These are phyloP conservation scores for Cydia splendana DNA, from an alignment of 1,140 invertebrate species.

Conservation along the genomic window DNA sequence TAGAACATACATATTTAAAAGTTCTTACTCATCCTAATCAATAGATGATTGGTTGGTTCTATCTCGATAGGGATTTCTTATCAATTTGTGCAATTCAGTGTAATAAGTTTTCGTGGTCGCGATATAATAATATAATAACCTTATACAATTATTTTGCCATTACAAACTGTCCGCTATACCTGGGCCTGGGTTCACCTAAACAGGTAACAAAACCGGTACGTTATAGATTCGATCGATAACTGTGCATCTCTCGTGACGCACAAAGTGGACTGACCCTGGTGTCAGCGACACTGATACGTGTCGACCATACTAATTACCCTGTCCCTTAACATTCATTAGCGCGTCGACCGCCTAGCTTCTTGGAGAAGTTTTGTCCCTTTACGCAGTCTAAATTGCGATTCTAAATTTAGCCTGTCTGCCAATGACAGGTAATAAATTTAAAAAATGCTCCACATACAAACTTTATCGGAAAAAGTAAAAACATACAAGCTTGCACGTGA, in stretches of 20 bases:
- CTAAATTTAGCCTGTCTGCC: neutral
- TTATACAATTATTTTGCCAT: no score
- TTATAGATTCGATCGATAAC: neutral
- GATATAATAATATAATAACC: no score
- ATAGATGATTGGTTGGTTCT: no score
- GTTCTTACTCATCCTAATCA: no score
- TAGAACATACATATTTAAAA: no score
- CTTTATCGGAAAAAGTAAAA: neutral
- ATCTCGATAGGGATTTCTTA: no score
- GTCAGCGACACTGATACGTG: conserved; percentile 19
- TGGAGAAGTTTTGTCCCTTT: neutral
- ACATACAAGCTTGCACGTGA: no score
- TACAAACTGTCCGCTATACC: no score
- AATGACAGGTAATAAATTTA: neutral
- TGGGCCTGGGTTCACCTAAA: no score
- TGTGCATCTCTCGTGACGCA: neutral
- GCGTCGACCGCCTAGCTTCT: neutral
- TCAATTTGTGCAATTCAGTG: no score
- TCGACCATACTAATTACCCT: conserved; percentile 24
- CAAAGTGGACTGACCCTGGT: conserved; percentile 27
- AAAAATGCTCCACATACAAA: neutral
- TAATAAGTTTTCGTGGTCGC: neutral
- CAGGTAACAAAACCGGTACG: neutral
- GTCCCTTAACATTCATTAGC: conserved; percentile 31
- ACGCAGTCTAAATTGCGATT: neutral